Evolutionary conservation across 64 coral and sea anemone genomes (phyloP), one percentile per base, ranked within the genome.

Genomic region (Orbicella faveolata): DNA sequence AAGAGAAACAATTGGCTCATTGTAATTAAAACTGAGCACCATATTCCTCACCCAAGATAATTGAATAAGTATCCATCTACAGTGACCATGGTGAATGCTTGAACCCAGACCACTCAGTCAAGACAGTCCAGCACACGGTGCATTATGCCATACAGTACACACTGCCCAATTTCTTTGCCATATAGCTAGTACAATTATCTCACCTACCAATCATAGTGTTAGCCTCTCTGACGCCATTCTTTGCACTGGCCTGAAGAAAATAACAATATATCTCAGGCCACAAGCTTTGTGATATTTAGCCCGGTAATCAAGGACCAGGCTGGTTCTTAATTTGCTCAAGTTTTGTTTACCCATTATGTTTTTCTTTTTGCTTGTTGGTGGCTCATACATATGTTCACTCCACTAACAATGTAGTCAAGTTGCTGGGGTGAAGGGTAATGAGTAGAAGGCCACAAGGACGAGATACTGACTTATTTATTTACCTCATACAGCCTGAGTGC

Each of bases 401-500:
- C 7, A 48, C 44, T 6, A 48, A 3, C 44, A 48, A 48, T 6
- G 5, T 48, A 6, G 5, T 48, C 44, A 48, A 48, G 3, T 48
- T 48, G 44, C 44, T 6, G 7, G 5, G 7, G 44, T 4, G 44
- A 0, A 48, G 44, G 44, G 2, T 48, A 2, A 48, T 1, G 44
- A 48, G 44, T 48, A 48, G 44, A 41, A 48, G 44, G 44, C 7
- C 44, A 48, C 44, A 48, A 48, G 44, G 3, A 48, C 4, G 44
- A 48, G 44, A 48, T 48, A 30, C 30, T 30, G 30, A 30, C 30
- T 30, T 30, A 30, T 30, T 30, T 30, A 30, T 59, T 21, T 75
- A 95, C 97, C 97, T 96, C 94, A 84, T 91, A 94, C 34, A 96
- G 86, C 48, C 89, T 80, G 41, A 93, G 93, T 84, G 97, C 97